phyloP scores from a whole-genome alignment of 2,797 vertebrate species.

The Anguilla megastoma region DNA sequence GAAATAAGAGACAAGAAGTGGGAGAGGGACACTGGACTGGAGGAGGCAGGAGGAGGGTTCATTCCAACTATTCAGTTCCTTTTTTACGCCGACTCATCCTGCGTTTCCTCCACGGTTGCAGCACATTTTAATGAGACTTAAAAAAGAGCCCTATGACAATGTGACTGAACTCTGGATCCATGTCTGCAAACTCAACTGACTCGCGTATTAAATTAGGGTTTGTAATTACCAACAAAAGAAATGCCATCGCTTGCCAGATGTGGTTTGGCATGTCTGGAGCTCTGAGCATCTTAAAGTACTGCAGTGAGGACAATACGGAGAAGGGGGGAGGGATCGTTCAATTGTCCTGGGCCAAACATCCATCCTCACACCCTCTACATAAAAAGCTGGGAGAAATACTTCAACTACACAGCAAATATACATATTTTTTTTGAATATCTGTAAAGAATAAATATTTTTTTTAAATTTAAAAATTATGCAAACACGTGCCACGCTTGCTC shows the following conservation, averaged over 20 bases:
- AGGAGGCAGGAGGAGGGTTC: slow-evolving; percentile 29
- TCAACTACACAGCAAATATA: slow-evolving; percentile 90
- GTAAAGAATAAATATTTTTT: slow-evolving; percentile 99
- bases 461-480: slow-evolving; percentile 97
- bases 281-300: slow-evolving; percentile 21
- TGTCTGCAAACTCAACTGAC: slow-evolving; percentile 6
- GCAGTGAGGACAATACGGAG: slow-evolving; percentile 38
- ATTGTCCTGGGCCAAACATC: slow-evolving; percentile 49
- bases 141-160: neutral
- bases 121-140: neutral
- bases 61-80: slow-evolving; percentile 41
- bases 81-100: neutral
- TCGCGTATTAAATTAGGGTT: neutral
- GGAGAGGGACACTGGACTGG: slow-evolving; percentile 52
- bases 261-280: slow-evolving; percentile 28
- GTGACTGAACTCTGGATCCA: neutral
- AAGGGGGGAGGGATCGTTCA: slow-evolving; percentile 52
- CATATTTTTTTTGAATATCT: slow-evolving; percentile 83
- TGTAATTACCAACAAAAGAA: slow-evolving; percentile 34
- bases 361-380: slow-evolving; percentile 51
- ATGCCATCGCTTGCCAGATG: slow-evolving; percentile 44
- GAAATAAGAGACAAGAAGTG: slow-evolving; percentile 52
- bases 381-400: slow-evolving; percentile 68
- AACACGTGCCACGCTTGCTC: slow-evolving; percentile 98
- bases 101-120: neutral